Evolutionary conservation across 2,113 vertebrate genomes (phyloP), one percentile per base, ranked within the genome.

Genomic region (Donacobius atricapilla): DNA sequence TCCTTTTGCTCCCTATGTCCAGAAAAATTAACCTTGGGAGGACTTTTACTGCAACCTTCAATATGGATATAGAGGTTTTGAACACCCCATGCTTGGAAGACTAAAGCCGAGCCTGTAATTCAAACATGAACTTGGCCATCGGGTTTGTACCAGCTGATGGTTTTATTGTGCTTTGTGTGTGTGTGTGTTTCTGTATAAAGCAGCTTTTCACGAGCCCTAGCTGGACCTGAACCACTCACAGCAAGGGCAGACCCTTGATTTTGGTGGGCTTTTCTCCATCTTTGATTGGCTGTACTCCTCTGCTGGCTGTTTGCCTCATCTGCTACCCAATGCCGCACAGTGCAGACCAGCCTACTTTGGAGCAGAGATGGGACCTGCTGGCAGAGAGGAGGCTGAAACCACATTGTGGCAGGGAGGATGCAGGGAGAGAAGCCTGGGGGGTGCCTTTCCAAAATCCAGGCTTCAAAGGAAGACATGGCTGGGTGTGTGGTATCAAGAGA

Each of bases 141-240:
- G 15, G 37, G 9, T 66, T 50, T 85, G 69, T 84, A 93, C 66
- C 18, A 31, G 13, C 35, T 76, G 22, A 45, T 63, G 35, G 70
- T 58, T 77, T 91, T 82, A 24, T 69, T 96, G 75, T 91, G 93
- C 24, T 94, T 89, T 90, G n/a, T 96, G 85, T 87, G 31, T 87
- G 31, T 57, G 77, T 76, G 84, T 83, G 19, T 80, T 90, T 73
- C 66, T 88, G 57, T 90, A 64, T 66, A 70, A 95, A 92, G 53
- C 5, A 58, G 18, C 48, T 93, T 64, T 78, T 66, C 30, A 4
- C 7, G 7, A 66, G 39, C 33, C 51, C 77, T 47, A 75, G 23
- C 8, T 71, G 35, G 58, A 87, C 37, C 73, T 58, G 58, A 90
- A 92, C 28, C 31, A 71, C 42, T 81, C 31, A 27, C 11, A 88